Evolutionary conservation across 2,888 invertebrate genomes (phyloP).

Genomic region (Drosophila nr. fundita): DNA sequence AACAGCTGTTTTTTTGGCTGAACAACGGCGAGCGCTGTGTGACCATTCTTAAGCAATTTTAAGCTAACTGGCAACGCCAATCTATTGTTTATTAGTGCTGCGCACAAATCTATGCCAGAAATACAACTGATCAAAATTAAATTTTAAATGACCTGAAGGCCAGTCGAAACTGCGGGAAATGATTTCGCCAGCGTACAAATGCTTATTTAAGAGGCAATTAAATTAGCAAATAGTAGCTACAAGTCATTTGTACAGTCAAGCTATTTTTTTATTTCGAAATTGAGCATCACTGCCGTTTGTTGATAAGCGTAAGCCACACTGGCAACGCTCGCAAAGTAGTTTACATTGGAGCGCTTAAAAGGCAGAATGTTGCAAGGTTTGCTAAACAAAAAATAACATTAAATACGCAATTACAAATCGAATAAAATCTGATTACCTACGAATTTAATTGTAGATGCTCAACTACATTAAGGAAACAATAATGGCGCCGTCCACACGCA

Average conservation of each 20-base stretch:
- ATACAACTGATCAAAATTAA: background rate
- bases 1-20: slow-evolving; percentile 62
- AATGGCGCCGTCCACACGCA: slow-evolving; percentile 72
- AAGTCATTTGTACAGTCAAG: background rate
- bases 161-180: background rate
- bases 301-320: background rate
- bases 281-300: slow-evolving; percentile 15
- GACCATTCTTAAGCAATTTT: slow-evolving; percentile 6
- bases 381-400: slow-evolving; percentile 27
- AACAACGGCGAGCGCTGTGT: slow-evolving; percentile 41
- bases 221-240: background rate
- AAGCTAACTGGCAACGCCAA: slow-evolving; percentile 27
- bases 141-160: background rate
- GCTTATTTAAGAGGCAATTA: background rate
- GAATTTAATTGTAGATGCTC: slow-evolving; percentile 48
- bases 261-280: background rate
- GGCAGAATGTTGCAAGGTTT: slow-evolving; percentile 71
- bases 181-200: background rate
- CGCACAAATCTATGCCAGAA: background rate
- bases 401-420: background rate
- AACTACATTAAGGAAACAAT: slow-evolving; percentile 70
- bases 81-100: background rate
- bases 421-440: background rate
- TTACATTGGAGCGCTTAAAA: slow-evolving; percentile 54
- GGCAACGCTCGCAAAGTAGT: slow-evolving; percentile 42